Base-by-base conservation (phyloP, 2,113 vertebrate genomes). In the Labeo rohita region DNA sequence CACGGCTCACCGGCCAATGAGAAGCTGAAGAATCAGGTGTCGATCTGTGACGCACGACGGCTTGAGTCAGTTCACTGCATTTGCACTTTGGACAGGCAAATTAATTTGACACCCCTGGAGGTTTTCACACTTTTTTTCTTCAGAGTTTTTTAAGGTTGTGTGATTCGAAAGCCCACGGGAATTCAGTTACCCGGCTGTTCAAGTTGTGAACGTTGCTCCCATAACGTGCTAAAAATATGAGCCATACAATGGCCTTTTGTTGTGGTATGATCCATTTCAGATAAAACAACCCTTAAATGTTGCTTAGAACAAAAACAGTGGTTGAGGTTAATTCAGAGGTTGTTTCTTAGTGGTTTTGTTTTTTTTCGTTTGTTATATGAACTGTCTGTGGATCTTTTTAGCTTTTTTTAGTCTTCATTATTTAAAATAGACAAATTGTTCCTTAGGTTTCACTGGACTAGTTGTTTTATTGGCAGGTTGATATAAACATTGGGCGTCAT, bases 111-210 rank as follows among this genome's bases (percentile, higher is more conserved):
- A 39, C 28, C 52, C 75, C 8, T 78, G 8, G 75, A 78, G 28
- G 50, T 56, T 78, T 78, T 78, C 52, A 78, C 52, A 78, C 50
- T 56, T 78, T 56, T 56, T n/a, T 6, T 21, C 39, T 73, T 73
- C 2, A 11, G 70, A 78, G 21, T 39, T 39, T 6, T 78, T 54
- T 18, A 77, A 54, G 47, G 49, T 36, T 54, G 28, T 34, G 23
- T 54, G 50, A 77, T 36, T 77, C 8, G 2, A 77, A 15, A 52
- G 8, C 75, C 47, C 2, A 0, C 13, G 1, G 47, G 49, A 11
- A 54, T 54, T 54, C 3, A n/a, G 34, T 54, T 54, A 16, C 34
- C 50, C 12, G 6, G 50, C 50, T 36, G 49, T 59, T 78, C 2
- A 1, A 36, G 34, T 36, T 36, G 74, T 50, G n/a, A 52, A 16